Evolutionary conservation across 1,140 invertebrate genomes (phyloP), one percentile per base, ranked within the genome.

Genomic region (Subanguina moxae): DNA sequence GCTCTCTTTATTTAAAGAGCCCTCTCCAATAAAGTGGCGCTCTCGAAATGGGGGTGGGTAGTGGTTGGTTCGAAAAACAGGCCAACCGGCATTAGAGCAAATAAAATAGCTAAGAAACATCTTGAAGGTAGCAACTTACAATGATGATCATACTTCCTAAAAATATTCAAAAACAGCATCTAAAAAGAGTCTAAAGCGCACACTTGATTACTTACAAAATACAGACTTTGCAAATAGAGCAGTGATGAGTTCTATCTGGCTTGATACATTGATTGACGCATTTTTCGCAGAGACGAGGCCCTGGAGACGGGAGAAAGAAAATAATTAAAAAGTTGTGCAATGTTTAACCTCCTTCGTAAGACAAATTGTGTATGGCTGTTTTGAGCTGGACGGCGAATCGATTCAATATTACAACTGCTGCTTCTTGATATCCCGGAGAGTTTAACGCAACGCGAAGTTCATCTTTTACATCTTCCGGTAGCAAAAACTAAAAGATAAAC

Each of bases 111-210:
- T n/a, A n/a, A n/a, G n/a, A n/a, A n/a, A n/a, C n/a, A n/a, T n/a
- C n/a, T n/a, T n/a, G n/a, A n/a, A n/a, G n/a, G n/a, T n/a, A n/a
- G n/a, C n/a, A 5, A 38, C 32, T 11, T 11, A 38, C 48, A 52
- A 15, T 52, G 48, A 52, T 52, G 48, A 15, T 52, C 48, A 25
- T 52, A 52, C 23, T 52, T 52, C 48, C 48, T 52, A 25, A 52
- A 52, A 7, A 52, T 5, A 52, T 13, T 52, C n/a, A 15, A 21
- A 8, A 3, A 52, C 8, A 21, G 17, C 48, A 21, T 15, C 3
- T 3, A 38, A 38, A 11, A 38, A 5, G 3, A 11, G 32, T 38
- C 11, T 3, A 38, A 11, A 52, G 8, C 15, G 3, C 48, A 19
- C 3, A 52, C 3, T 5, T 52, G 23, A 15, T 19, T 7, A 52